These are phyloP conservation scores for Syritta pipiens DNA, from an alignment of 2,888 invertebrate genomes.

Conservation along the genomic window DNA sequence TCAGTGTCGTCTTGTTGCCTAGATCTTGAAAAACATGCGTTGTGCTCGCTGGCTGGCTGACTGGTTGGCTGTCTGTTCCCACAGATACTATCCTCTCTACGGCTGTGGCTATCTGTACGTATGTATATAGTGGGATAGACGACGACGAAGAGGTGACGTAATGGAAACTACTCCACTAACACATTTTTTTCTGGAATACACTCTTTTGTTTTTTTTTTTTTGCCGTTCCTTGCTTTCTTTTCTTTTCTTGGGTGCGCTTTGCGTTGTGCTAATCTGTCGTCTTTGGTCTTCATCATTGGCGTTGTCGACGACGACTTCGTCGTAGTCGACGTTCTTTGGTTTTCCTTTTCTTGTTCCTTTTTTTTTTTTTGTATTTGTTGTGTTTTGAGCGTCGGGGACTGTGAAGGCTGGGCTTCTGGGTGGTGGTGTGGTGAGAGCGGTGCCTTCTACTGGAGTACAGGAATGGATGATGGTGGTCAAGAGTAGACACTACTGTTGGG, in stretches of 20 bases:
- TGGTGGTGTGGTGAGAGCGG: slow-evolving; percentile 4
- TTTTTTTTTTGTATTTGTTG: not conserved
- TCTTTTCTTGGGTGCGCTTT: slow-evolving; percentile 62
- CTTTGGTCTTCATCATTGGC: slow-evolving; percentile 35
- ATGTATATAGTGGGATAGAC: slow-evolving; percentile 40
- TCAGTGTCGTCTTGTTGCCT: slow-evolving; percentile 65
- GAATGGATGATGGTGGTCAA: slow-evolving; percentile 49
- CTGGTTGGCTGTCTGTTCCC: slow-evolving; percentile 48
- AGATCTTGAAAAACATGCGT: slow-evolving; percentile 66
- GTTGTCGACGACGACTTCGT: not conserved
- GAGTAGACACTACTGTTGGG: slow-evolving; percentile 15
- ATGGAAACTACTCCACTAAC: slow-evolving; percentile 79
- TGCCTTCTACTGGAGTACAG: slow-evolving; percentile 50
- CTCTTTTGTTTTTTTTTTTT: slow-evolving; percentile 29
- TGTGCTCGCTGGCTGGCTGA: slow-evolving; percentile 42
- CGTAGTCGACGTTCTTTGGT: not conserved
- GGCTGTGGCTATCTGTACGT: slow-evolving; percentile 12
- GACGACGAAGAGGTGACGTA: slow-evolving; percentile 76
- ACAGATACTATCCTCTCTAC: slow-evolving; percentile 24
- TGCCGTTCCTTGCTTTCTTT: slow-evolving; percentile 46
- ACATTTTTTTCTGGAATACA: slow-evolving; percentile 75
- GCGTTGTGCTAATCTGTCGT: slow-evolving; percentile 57
- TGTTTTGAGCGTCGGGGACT: too few relatives aligned
- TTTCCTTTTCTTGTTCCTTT: not conserved
- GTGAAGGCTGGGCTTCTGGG: too few relatives aligned